Conservation (phyloP, 2,797 vertebrate genomes). For the Eulemur coronatus region DNA sequence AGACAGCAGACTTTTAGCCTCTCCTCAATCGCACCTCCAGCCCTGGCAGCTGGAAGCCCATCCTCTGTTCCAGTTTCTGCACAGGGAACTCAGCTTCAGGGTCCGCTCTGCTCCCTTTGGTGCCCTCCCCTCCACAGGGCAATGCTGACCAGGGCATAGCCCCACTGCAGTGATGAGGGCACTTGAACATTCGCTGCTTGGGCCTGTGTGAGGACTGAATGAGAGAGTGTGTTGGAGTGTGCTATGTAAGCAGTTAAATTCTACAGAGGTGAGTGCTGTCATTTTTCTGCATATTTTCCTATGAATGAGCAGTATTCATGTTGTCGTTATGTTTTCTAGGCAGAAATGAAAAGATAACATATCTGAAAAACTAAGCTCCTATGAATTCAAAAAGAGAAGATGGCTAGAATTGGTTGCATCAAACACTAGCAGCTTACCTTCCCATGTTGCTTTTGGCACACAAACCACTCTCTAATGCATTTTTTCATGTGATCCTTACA, state of each 20-base stretch:
- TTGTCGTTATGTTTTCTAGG: neutral
- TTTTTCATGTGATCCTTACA: neutral
- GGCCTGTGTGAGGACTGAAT: neutral
- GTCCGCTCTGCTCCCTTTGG: neutral
- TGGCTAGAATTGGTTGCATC: neutral
- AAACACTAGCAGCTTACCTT: neutral
- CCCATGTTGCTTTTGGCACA: neutral
- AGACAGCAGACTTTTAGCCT: neutral
- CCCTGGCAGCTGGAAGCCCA: neutral
- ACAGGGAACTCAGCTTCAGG: neutral
- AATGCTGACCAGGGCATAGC: neutral
- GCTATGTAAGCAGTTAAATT: neutral
- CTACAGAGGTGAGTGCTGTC: neutral
- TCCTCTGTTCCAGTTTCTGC: neutral
- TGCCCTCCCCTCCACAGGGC: neutral
- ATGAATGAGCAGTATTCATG: neutral
- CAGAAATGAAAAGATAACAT: slow-evolving; percentile 6
- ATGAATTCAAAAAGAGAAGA: neutral
- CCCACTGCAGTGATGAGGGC: neutral
- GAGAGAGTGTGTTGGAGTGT: neutral
- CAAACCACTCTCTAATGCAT: neutral
- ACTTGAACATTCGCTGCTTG: neutral
- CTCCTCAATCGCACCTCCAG: neutral
- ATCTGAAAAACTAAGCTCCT: slow-evolving; percentile 14
- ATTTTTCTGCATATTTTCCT: neutral